Evolutionary conservation across 2,113 vertebrate species (phyloP), one percentile per base, ranked within the genome.

Genomic region (Ceyx melanurus): DNA sequence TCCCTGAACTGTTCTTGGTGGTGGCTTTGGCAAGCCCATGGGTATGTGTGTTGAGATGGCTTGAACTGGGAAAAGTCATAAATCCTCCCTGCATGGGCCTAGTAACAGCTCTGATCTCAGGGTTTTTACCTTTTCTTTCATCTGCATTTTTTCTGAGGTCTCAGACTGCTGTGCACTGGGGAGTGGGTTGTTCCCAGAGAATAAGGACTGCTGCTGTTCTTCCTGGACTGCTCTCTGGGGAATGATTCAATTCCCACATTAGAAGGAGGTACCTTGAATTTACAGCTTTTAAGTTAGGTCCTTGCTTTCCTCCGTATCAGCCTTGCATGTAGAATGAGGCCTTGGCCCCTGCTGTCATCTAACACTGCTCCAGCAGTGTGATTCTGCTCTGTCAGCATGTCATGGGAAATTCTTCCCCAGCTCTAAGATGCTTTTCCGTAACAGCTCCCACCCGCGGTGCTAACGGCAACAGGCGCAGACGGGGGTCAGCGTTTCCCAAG

Each of bases 401-500:
- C 50, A 42, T 26, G 46, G 22, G 29, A 65, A 56, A 65, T 40
- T 68, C 62, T 43, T 15, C 31, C 58, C n/a, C 13, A 25, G 12
- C 19, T n/a, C 18, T 20, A 56, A 46, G 54, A 48, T 2, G 6
- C 42, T 77, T 75, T 53, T 33, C 23, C 23, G 0, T 7, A 17
- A 26, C 1, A 57, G 15, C 45, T 48, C 40, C 60, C 31, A 7
- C 1, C 17, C 22, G 17, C 15, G 31, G 43, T 1, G 33, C 40
- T 40, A 29, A 45, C 0, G 1, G n/a, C 60, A 53, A 12, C 9
- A 22, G 0, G 5, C 28, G 13, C 21, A 10, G 29, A 51, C 2
- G 4, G 1, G 2, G 35, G 35, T 37, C 37, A 37, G 37, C 37
- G 37, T 37, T 37, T 37, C 37, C 33, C n/a, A 40, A 64, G 66